Percentiles rank a stretch among this genome's conserved stretches.
phyloP scores from a whole-genome alignment of 1,140 invertebrate genomes.

The roundworm (Caenorhabditis elegans) region DNA sequence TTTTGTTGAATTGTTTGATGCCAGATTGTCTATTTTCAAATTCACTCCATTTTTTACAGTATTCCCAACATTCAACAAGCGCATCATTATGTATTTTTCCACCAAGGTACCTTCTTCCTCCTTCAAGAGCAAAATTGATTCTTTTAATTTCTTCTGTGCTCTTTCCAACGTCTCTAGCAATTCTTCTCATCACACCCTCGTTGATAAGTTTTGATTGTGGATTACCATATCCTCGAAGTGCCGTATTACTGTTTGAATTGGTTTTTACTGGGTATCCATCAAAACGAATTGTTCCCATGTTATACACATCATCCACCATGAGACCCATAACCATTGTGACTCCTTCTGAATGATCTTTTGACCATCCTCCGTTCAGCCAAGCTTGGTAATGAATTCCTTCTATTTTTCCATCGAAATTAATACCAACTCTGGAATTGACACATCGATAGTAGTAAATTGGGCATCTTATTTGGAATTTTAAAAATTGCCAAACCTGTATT shows the following conservation, averaged over 20 bases:
- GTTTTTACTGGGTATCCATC: constrained; percentile 67
- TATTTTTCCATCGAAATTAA: constrained; percentile 40
- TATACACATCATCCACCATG: constrained; percentile 54
- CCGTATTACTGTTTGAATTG: constrained; percentile 68
- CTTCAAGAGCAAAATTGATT: constrained; percentile 42
- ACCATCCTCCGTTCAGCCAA: constrained; percentile 44
- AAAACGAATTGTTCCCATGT: constrained; percentile 63
- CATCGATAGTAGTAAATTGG: too few species aligned
- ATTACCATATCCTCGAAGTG: constrained; percentile 68
- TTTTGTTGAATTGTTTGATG: constrained; percentile 76
- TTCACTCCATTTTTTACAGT: constrained; percentile 76
- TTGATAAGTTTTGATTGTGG: constrained; percentile 67
- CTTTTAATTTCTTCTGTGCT: constrained; percentile 38
- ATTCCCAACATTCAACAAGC: constrained; percentile 76
- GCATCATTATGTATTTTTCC: not conserved
- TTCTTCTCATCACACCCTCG: constrained; percentile 65
- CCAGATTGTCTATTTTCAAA: constrained; percentile 72
- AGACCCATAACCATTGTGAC: constrained; percentile 23
- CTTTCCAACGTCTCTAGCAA: constrained; percentile 58
- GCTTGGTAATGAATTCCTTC: constrained; percentile 35
- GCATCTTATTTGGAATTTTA: not conserved
- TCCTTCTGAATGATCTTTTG: constrained; percentile 29
- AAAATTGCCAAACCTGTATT: constrained; percentile 37
- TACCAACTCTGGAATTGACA: constrained; percentile 38
- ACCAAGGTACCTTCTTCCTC: not conserved